Evolutionary conservation across 1,140 invertebrate species (phyloP), one percentile per base, ranked within the genome.

Genomic region (Aplysia californica): DNA sequence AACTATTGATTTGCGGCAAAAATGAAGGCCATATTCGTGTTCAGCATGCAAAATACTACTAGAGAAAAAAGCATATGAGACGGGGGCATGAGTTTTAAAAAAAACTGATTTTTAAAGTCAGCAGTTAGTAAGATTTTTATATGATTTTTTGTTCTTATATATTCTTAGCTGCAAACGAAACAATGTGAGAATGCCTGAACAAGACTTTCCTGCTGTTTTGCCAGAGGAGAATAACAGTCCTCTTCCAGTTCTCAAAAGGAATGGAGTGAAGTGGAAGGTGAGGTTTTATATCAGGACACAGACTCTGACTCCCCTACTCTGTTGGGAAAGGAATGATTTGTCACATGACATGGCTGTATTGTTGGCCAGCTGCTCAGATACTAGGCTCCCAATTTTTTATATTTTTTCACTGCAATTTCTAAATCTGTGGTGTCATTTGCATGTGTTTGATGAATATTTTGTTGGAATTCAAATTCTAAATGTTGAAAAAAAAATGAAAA

Each of bases 161-260:
- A 6, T 31, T 61, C 64, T 23, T 41, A 75, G 72, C 61, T 75
- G 72, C 66, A 58, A 50, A 38, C 36, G 55, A 33, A 64, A 75
- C 38, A n/a, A 50, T n/a, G 44, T 21, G 41, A 3, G 31, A 18
- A 41, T 75, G 39, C 26, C 59, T 3, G 72, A 75, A 36, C 44
- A 26, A n/a, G 58, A 64, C 20, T 75, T 75, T 29, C 2, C 59
- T 50, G 72, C 72, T 15, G 20, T 65, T 26, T 6, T 65, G 20
- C 59, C 59, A 31, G 61, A 75, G 29, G 39, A 44, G 33, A 41
- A 26, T 33, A 3, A n/a, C 26, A 75, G 61, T 64, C 61, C 72
- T 2, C 72, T 75, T 50, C 39, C 4, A 68, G 5, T 15, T 76
- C 0, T 18, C n/a, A 70, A 31, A 31, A 58, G 64, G 21, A 31